Base-by-base conservation (phyloP, 64 coral and sea anemone genomes). In the Porites lutea region DNA sequence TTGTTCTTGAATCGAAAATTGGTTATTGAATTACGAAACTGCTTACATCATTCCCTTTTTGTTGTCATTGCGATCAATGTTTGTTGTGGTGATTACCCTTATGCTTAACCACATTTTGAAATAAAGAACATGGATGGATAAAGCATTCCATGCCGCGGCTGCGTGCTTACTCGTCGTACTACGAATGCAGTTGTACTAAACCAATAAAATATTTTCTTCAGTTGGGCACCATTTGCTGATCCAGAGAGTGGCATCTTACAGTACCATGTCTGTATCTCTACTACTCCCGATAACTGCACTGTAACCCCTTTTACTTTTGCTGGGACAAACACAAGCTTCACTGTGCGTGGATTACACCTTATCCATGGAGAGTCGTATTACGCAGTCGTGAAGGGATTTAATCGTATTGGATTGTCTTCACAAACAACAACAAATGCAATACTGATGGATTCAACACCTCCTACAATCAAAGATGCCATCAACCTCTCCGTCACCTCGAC, bases 151-250 rank as follows among this genome's bases (percentile, higher is more conserved):
- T 37, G 27, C 27, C 27, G 27, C 27, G 27, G 27, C 27, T 37
- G 27, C 27, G 1, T 37, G 27, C 27, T 37, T 37, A 37, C 27
- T 37, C 27, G 27, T 37, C 27, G 27, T 37, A 37, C 27, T 1
- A 37, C 27, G 27, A 37, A 37, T 37, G 27, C 27, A 37, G 27
- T 37, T 37, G 8, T 44, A 46, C 48, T 79, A 19, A 44, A 53
- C 13, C 43, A 44, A 48, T 9, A 5, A 19, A 79, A 73, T 3
- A 1, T 83, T 13, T 46, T 9, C 49, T 43, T 23, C 4, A 97
- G 95, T 15, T 97, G 92, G 95, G 48, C 52, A 6, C 67, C 75
- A 2, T 97, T 97, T 81, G 47, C 83, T 57, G 95, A 97, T 50
- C 43, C 49, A 27, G 95, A 97, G 52, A 94, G 92, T 57, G 71